Conservation (phyloP, 2,113 vertebrate genomes). For the Prunella fulvescens region DNA sequence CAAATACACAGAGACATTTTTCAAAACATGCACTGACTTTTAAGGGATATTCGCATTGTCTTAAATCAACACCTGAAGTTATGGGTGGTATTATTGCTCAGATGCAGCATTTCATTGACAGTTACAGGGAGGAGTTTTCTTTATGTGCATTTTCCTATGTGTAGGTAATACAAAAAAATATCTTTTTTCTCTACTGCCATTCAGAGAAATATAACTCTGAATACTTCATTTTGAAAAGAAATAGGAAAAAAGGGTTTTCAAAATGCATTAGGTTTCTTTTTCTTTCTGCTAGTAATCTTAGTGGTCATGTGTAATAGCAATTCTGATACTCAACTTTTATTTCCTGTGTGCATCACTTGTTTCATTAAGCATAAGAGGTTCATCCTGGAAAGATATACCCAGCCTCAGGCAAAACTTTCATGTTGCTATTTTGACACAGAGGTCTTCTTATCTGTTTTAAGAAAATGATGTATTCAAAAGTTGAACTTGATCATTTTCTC, state of each 20-base stretch:
- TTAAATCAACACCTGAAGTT: not conserved
- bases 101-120: not conserved
- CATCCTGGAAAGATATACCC: not conserved
- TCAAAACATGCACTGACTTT: not conserved
- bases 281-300: not conserved
- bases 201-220: not conserved
- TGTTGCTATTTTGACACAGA: not conserved
- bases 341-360: not conserved
- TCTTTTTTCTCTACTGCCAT: not conserved
- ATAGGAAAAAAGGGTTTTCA: not conserved
- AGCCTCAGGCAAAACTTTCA: not conserved
- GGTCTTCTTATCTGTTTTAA: not conserved
- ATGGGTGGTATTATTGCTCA: not conserved
- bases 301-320: not conserved
- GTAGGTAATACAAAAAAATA: not conserved
- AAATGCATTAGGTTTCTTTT: not conserved
- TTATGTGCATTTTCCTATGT: not conserved
- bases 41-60: not conserved
- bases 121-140: not conserved
- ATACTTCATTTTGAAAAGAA: not conserved
- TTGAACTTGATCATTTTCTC: not conserved
- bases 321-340: not conserved
- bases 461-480: not conserved
- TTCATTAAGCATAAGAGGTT: not conserved
- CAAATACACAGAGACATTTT: not conserved